Percentiles rank a stretch among this genome's conserved stretches.
phyloP scores from a whole-genome alignment of 2,113 vertebrate genomes.

The Carassius carassius region DNA sequence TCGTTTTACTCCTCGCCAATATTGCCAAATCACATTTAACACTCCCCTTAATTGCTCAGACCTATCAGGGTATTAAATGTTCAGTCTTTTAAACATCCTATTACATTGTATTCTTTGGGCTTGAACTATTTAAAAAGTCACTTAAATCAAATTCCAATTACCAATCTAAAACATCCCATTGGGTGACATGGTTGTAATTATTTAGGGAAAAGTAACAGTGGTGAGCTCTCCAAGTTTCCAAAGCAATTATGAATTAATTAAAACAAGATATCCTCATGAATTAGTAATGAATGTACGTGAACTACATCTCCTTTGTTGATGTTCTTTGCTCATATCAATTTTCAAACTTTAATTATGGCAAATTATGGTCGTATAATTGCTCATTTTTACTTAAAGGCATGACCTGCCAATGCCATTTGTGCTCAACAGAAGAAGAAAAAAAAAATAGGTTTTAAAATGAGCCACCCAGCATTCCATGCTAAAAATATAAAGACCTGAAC shows the following conservation, averaged over 20 bases:
- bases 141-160: conserved; percentile 64
- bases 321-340: conserved; percentile 35
- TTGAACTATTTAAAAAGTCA: conserved; percentile 53
- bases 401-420: background rate
- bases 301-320: conserved; percentile 44
- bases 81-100: conserved; percentile 3
- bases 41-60: conserved; percentile 3
- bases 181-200: conserved; percentile 59
- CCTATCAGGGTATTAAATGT: conserved; percentile 17
- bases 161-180: conserved; percentile 51
- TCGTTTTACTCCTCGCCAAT: conserved; percentile 30
- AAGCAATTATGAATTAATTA: conserved; percentile 66
- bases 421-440: background rate
- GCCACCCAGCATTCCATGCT: conserved; percentile 17
- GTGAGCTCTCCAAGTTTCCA: conserved; percentile 53
- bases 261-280: conserved; percentile 58
- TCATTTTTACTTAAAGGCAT: conserved; percentile 30
- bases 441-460: conserved; percentile 31
- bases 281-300: conserved; percentile 53
- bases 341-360: conserved; percentile 55
- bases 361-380: conserved; percentile 49
- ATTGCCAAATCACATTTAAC: conserved; percentile 35
- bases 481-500: conserved; percentile 29
- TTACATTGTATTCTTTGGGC: conserved; percentile 32
- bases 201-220: conserved; percentile 54